Base-by-base conservation (phyloP, 2,888 invertebrate genomes). In the Keiferia lycopersicella region DNA sequence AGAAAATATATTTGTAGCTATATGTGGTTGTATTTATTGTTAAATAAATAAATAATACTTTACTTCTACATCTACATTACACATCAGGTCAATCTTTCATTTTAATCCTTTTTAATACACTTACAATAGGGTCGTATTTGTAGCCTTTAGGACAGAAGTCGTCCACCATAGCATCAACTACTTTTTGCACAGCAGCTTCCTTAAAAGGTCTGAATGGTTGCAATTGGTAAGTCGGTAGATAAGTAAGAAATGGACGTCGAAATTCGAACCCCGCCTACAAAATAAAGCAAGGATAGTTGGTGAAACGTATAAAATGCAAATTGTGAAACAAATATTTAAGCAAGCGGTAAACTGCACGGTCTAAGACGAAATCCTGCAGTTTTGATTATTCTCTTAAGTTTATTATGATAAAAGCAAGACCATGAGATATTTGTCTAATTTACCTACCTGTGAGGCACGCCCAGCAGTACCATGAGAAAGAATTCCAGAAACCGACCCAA, bases 211-310 rank as follows among this genome's bases (percentile, higher is more conserved):
- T 16, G 3, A 1, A 0, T 34, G 26, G 58, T 39, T 18, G 39
- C 20, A 58, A 20, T 20, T 58, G 58, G 58, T 58, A 58, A 2
- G 58, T 58, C 38, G 58, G 58, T 38, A 58, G 34, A 16, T 18
- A 38, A 12, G 38, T 58, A 8, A 10, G 18, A 1, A 38, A 0
- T 16, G 58, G 58, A 16, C 58, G 58, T 20, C 20, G 34, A 18
- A 38, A 38, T 10, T 38, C 34, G 6, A 58, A 3, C 6, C 18
- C 58, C 1, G 12, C 6, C 58, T 58, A 64, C 67, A 72, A 34
- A 34, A 34, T 34, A 34, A 34, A 71, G 71, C 65, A 72, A 70
- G 1, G n/a, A 3, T 45, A 45, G 3, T 11, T 45, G 16, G 8
- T 16, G 41, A n/a, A 45, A 16, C n/a, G n/a, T n/a, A n/a, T n/a